phyloP scores from a whole-genome alignment of 2,888 invertebrate species.

The Mythimna impura region DNA sequence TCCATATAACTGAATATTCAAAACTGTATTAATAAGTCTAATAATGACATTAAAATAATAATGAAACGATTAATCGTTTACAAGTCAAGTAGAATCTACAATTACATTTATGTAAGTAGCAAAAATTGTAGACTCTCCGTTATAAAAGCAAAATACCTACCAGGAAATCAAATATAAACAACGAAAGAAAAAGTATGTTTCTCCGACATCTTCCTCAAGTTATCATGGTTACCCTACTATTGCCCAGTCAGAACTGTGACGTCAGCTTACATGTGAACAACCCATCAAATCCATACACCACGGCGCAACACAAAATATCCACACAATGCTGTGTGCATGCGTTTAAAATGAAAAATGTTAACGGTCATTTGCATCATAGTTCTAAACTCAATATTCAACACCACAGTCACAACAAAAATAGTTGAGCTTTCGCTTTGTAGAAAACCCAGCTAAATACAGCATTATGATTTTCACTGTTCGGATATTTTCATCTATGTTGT shows the following conservation, averaged over 20 bases:
- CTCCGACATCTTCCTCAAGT: background rate
- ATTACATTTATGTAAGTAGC: too few relatives aligned
- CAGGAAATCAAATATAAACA: background rate
- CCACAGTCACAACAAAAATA: background rate
- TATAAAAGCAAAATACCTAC: too few relatives aligned
- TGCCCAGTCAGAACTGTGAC: background rate
- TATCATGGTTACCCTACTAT: background rate
- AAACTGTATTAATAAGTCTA: too few relatives aligned
- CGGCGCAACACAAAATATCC: background rate
- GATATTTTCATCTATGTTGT: background rate
- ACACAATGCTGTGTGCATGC: too few relatives aligned
- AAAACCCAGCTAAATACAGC: background rate
- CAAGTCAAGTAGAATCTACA: too few relatives aligned
- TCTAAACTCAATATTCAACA: background rate
- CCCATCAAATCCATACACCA: background rate
- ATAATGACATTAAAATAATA: too few relatives aligned
- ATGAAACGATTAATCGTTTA: too few relatives aligned
- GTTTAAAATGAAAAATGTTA: background rate
- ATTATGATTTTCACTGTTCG: background rate
- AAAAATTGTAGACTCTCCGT: too few relatives aligned
- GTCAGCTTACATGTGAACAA: background rate
- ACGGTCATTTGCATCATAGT: background rate
- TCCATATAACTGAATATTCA: too few relatives aligned
- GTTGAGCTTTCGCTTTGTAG: background rate
- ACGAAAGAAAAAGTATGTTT: background rate